phyloP scores from a whole-genome alignment of 2,797 vertebrate species.

The Molothrus ater region DNA sequence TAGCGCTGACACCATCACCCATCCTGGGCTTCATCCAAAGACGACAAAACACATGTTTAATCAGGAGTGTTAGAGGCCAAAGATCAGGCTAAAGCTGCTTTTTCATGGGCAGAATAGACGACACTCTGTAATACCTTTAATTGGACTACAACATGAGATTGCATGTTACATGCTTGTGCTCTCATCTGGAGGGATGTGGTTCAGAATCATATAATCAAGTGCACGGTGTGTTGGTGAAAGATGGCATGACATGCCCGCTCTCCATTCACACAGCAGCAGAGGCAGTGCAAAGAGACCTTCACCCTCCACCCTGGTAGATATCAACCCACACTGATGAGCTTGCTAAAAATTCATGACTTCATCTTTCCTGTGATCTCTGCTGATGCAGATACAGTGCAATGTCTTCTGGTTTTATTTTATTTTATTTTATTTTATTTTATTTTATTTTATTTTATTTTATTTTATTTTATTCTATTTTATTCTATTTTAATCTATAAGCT shows the following conservation, averaged over 20 bases:
- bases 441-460: background rate
- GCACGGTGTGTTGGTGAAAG: background rate
- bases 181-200: background rate
- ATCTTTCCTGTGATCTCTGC: background rate
- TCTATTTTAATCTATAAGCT: background rate
- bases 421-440: no score
- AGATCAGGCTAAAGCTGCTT: background rate
- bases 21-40: background rate
- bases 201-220: background rate
- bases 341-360: background rate
- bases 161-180: background rate
- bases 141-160: background rate
- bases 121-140: background rate
- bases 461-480: background rate
- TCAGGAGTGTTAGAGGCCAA: background rate
- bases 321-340: background rate
- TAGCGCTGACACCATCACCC: background rate
- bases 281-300: background rate
- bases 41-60: background rate
- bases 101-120: background rate
- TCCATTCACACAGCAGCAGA: background rate
- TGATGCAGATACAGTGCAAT: background rate
- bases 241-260: background rate
- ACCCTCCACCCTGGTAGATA: background rate
- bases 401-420: background rate